Evolutionary conservation across 2,797 vertebrate genomes (phyloP), one percentile per base, ranked within the genome.

Genomic region (Eleutherodactylus coqui): DNA sequence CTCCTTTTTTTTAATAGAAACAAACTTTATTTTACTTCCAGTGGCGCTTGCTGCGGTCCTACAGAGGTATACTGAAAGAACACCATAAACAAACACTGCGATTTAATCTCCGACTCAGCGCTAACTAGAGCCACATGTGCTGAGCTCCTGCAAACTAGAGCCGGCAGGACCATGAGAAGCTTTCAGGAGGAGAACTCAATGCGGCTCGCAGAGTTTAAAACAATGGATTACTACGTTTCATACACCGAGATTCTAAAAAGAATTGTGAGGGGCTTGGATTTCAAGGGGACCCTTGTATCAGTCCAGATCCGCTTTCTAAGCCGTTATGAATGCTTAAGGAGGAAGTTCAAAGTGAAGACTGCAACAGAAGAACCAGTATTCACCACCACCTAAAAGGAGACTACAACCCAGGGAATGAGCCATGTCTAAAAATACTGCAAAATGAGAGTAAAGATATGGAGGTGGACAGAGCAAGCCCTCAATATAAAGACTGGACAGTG

Each of bases 51-150:
- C 60, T 53, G 34, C n/a, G 36, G 43, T 47, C 7, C 32, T 73
- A 41, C n/a, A n/a, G 47, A 24, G 76, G 29, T 21, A 45, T 75
- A 32, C 11, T 27, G 49, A 72, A 51, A 81, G 41, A 75, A 29
- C 29, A 41, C 53, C 27, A 58, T 58, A 73, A 79, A 85, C 77
- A 80, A 75, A 81, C 55, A 53, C 11, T 53, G 5, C 2, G 24
- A 38, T 73, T 73, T 34, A 29, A 49, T 79, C 32, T 72, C 49
- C 51, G 64, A 29, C 34, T n/a, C 60, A 17, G 60, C 60, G 41
- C 14, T 86, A 86, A 69, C 55, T n/a, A 70, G 13, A 75, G 69
- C 69, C 79, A 82, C 79, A 86, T 76, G 79, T 86, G 58, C 85
- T 19, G 70, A 62, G 58, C 41, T 76, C 69, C 79, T 76, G 45